Base-by-base conservation (phyloP, 2,888 invertebrate species). In the Ethmia dodecea region DNA sequence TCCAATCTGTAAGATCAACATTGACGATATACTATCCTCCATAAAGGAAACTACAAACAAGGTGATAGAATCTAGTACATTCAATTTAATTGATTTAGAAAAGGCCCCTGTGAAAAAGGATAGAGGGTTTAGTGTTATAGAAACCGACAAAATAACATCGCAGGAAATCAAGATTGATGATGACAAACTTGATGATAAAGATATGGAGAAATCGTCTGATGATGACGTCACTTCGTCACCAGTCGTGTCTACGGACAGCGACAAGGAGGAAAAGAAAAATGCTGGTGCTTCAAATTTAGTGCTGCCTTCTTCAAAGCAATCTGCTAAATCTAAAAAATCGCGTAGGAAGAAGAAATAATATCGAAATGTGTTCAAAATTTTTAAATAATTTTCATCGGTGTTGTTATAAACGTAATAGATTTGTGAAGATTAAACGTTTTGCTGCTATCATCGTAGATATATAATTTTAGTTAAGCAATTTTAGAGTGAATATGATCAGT, bases 331-430 rank as follows among this genome's bases (percentile, higher is more conserved):
- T 56, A 88, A 88, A 60, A 89, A 89, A 60, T 77, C 88, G 33
- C 90, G 89, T 60, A 89, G 88, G 60, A 89, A 89, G 77, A 88
- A 88, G 62, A 90, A 89, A 74, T 90, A 89, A 84, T 60, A 55
- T 54, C 51, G 52, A 33, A 47, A 33, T 65, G 72, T 73, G 71
- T 75, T 74, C 69, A 70, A 36, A 43, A 38, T 48, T 52, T 57
- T 59, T 60, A 53, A 47, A 51, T 53, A 60, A 56, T 60, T 57
- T 50, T 47, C 55, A 55, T 56, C 28, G 44, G 31, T 43, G 52
- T 53, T 58, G 49, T 62, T 55, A 57, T 54, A 42, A 43, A 28
- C 22, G 22, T 28, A 38, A 33, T 45, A 48, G 47, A 37, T 42
- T 37, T 26, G 10, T 18, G 18, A 8, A 18, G 5, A 49, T 29